Percentiles rank a stretch among this genome's conserved stretches.
Conservation (phyloP, 2,888 invertebrate species). For the Trissoscelio sp. region DNA sequence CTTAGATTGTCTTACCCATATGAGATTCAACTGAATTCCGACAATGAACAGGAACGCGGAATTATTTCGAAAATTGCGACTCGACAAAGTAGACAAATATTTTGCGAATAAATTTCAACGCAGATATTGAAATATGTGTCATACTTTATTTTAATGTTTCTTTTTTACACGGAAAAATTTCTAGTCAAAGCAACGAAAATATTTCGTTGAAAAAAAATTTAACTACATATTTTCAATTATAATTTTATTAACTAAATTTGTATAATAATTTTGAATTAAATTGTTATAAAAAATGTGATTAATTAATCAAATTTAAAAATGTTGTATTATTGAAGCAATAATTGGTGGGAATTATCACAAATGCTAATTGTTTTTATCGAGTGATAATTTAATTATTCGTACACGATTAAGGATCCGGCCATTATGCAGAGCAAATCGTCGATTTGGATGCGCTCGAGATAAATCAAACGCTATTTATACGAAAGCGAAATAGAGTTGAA, state of each 20-base stretch:
- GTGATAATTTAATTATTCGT: neutral
- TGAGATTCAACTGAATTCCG: slow-evolving; percentile 47
- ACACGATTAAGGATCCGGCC: neutral
- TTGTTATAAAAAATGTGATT: neutral
- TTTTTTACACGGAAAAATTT: slow-evolving; percentile 5
- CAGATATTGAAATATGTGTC: neutral
- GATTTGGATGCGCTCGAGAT: slow-evolving; percentile 15
- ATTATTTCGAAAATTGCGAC: slow-evolving; percentile 51
- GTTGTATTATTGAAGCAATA: too few species aligned
- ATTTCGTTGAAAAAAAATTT: too few species aligned
- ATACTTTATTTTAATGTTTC: slow-evolving; percentile 2
- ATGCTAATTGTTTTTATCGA: neutral
- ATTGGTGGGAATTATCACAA: too few species aligned
- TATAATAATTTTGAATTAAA: neutral
- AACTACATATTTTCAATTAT: too few species aligned
- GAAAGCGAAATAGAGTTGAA: slow-evolving; percentile 16
- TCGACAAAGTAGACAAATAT: neutral
- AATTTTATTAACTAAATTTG: too few species aligned
- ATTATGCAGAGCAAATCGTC: slow-evolving; percentile 20
- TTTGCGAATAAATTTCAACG: slow-evolving; percentile 1
- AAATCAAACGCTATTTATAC: slow-evolving; percentile 33
- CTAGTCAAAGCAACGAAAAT: too few species aligned
- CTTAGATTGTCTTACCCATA: slow-evolving; percentile 55
- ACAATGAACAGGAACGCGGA: slow-evolving; percentile 50
- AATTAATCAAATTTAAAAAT: too few species aligned